Evolutionary conservation across 2,888 invertebrate genomes (phyloP).

Genomic region (Netelia fuscicornis): DNA sequence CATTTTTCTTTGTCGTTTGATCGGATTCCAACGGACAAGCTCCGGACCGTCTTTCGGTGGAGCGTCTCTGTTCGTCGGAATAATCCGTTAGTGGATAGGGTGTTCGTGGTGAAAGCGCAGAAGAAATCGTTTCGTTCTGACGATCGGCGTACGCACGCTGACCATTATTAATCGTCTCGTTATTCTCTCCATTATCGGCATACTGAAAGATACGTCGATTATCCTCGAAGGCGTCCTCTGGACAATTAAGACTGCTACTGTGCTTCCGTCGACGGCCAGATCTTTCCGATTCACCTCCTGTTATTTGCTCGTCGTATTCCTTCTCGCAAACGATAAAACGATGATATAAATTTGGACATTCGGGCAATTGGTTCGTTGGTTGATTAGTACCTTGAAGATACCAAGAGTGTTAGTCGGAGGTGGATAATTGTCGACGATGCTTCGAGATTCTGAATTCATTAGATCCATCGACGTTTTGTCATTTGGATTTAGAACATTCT

Average conservation of each 20-base stretch:
- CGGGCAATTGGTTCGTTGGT: not conserved
- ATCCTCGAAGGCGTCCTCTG: constrained; percentile 63
- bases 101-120: constrained; percentile 76
- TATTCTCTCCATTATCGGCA: constrained; percentile 78
- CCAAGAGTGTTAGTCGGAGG: constrained; percentile 34
- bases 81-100: constrained; percentile 77
- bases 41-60: constrained; percentile 69
- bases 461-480: constrained; percentile 38
- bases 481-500: constrained; percentile 34
- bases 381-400: constrained; percentile 39
- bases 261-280: constrained; percentile 50
- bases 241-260: constrained; percentile 57
- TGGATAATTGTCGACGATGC: constrained; percentile 42
- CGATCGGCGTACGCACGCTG: constrained; percentile 68
- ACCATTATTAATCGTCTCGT: constrained; percentile 73
- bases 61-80: constrained; percentile 76
- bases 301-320: constrained; percentile 53
- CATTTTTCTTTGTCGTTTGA: constrained; percentile 70
- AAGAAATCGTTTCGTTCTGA: constrained; percentile 72
- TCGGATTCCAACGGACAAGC: constrained; percentile 73
- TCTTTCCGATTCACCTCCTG: constrained; percentile 48
- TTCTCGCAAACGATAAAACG: not conserved
- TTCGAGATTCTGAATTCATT: constrained; percentile 32
- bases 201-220: constrained; percentile 44
- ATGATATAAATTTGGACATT: not conserved